Conservation (phyloP, 2,113 vertebrate species). For the Albula glossodonta region DNA sequence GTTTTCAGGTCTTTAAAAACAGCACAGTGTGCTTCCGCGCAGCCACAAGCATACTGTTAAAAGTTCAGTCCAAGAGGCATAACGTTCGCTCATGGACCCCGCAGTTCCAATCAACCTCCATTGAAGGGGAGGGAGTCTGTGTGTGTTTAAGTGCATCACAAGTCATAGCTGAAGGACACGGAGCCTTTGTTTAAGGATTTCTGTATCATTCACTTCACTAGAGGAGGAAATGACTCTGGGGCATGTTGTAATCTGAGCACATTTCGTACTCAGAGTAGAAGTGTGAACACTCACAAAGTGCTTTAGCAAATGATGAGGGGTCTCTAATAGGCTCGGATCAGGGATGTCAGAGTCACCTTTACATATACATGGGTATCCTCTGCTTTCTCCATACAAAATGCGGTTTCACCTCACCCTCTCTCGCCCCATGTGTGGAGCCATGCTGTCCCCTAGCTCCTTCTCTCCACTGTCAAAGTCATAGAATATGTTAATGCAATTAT, state of each 20-base stretch:
- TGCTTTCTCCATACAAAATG: neutral
- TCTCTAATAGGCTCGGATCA: too few species aligned
- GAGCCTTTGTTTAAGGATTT: neutral
- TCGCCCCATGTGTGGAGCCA: neutral
- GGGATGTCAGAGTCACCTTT: too few species aligned
- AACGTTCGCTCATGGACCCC: neutral
- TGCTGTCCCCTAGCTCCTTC: neutral
- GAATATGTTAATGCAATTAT: conserved; percentile 69
- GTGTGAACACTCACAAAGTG: neutral
- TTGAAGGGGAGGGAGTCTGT: neutral
- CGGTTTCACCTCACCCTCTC: neutral
- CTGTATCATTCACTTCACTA: conserved; percentile 5
- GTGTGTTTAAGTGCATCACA: neutral
- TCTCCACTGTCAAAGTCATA: conserved; percentile 37
- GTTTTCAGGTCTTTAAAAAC: neutral
- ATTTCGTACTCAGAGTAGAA: neutral
- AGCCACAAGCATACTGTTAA: neutral
- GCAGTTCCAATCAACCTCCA: neutral
- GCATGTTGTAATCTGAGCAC: neutral
- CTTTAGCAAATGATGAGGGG: too few species aligned
- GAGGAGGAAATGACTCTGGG: conserved; percentile 6
- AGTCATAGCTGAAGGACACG: neutral
- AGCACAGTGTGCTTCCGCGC: neutral
- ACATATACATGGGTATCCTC: neutral
- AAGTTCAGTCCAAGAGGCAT: neutral